Conservation (phyloP, 2,113 vertebrate genomes). For the Castor canadensis region DNA sequence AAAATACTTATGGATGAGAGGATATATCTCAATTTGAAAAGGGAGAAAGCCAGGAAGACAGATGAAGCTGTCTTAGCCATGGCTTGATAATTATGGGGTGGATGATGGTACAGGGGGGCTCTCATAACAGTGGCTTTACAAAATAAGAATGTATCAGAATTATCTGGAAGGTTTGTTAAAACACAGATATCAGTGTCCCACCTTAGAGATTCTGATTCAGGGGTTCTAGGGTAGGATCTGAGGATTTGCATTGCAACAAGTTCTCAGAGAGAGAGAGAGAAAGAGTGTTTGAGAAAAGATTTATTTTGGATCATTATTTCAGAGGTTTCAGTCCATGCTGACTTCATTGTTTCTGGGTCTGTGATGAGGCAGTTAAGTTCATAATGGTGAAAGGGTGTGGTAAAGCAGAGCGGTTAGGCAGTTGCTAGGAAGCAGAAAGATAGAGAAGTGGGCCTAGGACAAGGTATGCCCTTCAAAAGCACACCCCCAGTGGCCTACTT, state of each 20-base stretch:
- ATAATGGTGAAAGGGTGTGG: not conserved
- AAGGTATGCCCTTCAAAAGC: not conserved
- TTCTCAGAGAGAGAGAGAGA: not conserved
- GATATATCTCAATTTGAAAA: not conserved
- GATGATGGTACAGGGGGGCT: not conserved
- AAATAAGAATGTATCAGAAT: not conserved
- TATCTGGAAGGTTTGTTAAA: not conserved
- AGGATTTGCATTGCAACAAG: not conserved
- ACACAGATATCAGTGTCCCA: not conserved
- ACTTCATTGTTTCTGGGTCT: not conserved
- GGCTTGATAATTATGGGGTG: not conserved
- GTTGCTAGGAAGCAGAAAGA: no score
- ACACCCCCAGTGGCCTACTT: not conserved
- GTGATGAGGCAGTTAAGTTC: no score
- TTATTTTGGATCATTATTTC: not conserved
- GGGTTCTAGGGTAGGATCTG: not conserved
- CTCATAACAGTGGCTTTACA: not conserved
- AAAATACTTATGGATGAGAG: constrained; percentile 24
- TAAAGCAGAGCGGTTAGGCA: not conserved
- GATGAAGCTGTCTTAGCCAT: not conserved
- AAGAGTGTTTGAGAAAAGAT: not conserved
- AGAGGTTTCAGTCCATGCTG: not conserved
- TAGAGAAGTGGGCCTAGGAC: not conserved
- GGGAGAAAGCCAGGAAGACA: not conserved
- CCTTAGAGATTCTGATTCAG: not conserved